These are phyloP conservation scores for Agelastica alni DNA, from an alignment of 2,888 invertebrate species.

Conservation along the genomic window DNA sequence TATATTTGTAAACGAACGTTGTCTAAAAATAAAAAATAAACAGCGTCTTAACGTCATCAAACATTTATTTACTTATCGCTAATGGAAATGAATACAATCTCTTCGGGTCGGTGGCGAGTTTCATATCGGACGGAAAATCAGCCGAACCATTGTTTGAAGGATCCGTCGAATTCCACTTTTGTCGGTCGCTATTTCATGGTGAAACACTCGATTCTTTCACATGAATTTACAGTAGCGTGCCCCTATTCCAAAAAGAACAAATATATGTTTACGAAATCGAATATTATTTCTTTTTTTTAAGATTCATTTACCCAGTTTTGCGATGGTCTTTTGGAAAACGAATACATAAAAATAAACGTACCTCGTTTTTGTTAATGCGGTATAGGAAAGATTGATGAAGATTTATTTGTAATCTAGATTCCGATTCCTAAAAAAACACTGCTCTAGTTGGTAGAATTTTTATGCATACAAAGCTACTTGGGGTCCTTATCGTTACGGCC, in stretches of 20 bases:
- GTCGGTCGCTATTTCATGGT: slow-evolving; percentile 7
- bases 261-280: neutral
- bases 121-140: slow-evolving; percentile 46
- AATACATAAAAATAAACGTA: no score
- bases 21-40: neutral
- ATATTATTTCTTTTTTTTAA: no score
- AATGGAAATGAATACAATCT: slow-evolving; percentile 44
- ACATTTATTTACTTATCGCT: slow-evolving; percentile 19
- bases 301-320: no score
- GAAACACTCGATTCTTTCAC: neutral
- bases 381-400: no score
- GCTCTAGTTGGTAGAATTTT: no score
- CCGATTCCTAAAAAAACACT: no score
- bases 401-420: no score
- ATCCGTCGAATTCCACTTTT: slow-evolving; percentile 53
- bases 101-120: slow-evolving; percentile 28
- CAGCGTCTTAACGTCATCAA: slow-evolving; percentile 13
- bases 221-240: slow-evolving; percentile 18
- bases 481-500: no score
- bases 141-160: slow-evolving; percentile 49
- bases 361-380: no score
- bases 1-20: no score
- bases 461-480: no score
- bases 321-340: no score
- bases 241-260: neutral